Conservation (phyloP, 2,888 invertebrate genomes). For the Tetragonula carbonaria region DNA sequence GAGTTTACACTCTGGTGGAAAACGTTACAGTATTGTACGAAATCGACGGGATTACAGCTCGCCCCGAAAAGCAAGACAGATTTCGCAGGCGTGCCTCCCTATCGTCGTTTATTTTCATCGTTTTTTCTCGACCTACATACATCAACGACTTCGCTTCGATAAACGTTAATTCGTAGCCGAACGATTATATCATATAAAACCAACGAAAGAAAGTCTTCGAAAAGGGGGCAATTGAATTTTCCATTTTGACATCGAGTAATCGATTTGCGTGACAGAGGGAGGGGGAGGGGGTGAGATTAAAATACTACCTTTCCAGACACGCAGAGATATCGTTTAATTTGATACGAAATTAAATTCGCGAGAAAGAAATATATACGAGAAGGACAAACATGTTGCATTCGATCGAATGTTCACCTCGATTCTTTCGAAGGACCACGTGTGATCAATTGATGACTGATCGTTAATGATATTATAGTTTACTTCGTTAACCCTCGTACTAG, state of each 20-base stretch:
- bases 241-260: conserved; percentile 6
- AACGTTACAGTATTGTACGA: conserved; percentile 60
- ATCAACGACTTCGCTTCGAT: conserved; percentile 43
- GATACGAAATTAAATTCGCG: not conserved
- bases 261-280: not conserved
- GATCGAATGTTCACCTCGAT: too few relatives aligned
- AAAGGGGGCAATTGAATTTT: conserved; percentile 18
- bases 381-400: too few relatives aligned
- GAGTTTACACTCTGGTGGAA: conserved; percentile 66
- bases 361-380: not conserved
- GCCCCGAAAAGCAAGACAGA: conserved; percentile 53
- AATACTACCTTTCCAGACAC: not conserved
- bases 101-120: conserved; percentile 27
- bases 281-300: not conserved
- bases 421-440: not conserved
- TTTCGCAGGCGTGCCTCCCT: conserved; percentile 42
- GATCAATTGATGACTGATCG: not conserved
- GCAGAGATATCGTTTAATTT: not conserved
- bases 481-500: too few relatives aligned
- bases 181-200: conserved; percentile 20
- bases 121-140: conserved; percentile 43
- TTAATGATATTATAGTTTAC: not conserved
- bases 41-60: conserved; percentile 60
- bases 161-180: conserved; percentile 34
- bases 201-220: not conserved